Base-by-base conservation (phyloP, 2,888 invertebrate genomes). In the Drosophila leonis region DNA sequence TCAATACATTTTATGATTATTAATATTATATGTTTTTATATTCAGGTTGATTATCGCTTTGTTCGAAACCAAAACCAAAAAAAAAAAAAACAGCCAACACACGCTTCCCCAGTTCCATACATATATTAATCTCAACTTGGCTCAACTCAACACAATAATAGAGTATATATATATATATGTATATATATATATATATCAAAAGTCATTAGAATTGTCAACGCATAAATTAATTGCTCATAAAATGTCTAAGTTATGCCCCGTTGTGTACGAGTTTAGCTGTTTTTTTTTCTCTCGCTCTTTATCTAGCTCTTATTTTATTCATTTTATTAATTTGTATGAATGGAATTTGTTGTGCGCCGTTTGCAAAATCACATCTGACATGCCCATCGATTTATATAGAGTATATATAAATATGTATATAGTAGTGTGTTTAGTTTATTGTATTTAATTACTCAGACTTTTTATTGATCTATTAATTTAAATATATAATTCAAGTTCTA, bases 211-310 rank as follows among this genome's bases (percentile, higher is more conserved):
- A 91, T 91, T 91, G 91, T 91, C 91, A 91, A 91, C 91, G 91
- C 91, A 91, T 90, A 91, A 91, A 91, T 91, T 91, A 91, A 91
- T 90, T 90, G 90, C 86, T 90, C 90, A 81, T 91, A 91, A 91
- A 91, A 71, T 78, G 60, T 69, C 73, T 78, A 83, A 90, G 81
- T 91, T 91, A 90, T 91, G 87, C 75, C 78, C 78, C 68, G 61
- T 70, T 84, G 57, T 82, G 82, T 75, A 76, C 60, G 78, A 78
- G 72, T 72, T 61, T 80, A 56, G 72, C 63, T 71, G 35, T 44
- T 55, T 35, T 59, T 48, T 29, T 52, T 10, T 33, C 41, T 27
- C 44, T 60, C 49, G 56, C 20, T 27, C 9, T 18, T 1, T n/a
- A 33, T 39, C 18, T 56, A 52, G 54, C 54, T 78, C 55, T 63